phyloP scores from a whole-genome alignment of 53 echinoderm and acorn worm genomes.

The Antedon mediterranea region DNA sequence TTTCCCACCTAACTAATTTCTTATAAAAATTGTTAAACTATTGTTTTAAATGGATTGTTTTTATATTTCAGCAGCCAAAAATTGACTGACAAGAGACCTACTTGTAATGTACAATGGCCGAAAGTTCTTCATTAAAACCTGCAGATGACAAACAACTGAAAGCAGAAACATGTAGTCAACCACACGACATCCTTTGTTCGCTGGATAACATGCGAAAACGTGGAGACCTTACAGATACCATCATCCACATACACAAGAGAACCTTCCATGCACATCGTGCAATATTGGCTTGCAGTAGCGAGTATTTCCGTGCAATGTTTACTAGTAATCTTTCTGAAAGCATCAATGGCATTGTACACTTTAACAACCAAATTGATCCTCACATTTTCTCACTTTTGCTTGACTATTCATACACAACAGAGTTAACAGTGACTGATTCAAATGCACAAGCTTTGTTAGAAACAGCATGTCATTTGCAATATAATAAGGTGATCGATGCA shows the following conservation, averaged over 20 bases:
- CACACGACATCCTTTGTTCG: constrained; percentile 18
- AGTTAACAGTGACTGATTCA: constrained; percentile 28
- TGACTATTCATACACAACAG: constrained; percentile 65
- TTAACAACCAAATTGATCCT: constrained; percentile 30
- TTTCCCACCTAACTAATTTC: no score
- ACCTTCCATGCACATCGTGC: constrained; percentile 57
- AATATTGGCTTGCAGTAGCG: constrained; percentile 61
- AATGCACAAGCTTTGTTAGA: constrained; percentile 69
- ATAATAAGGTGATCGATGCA: constrained; percentile 40
- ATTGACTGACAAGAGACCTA: no score
- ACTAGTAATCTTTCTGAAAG: constrained; percentile 51
- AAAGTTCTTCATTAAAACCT: no score
- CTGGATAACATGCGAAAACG: constrained; percentile 50
- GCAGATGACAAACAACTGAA: no score
- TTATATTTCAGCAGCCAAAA: no score
- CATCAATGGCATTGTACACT: constrained; percentile 35
- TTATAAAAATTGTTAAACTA: no score
- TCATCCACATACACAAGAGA: constrained; percentile 21
- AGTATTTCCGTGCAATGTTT: constrained; percentile 78
- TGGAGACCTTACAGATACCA: constrained; percentile 52
- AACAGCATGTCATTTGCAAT: constrained; percentile 46
- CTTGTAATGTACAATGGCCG: no score
- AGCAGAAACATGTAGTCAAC: constrained; percentile 13
- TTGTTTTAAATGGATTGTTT: no score
- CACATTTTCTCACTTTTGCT: constrained; percentile 32